A percentile compares a stretch with the other conserved stretches of the same genome.
Conservation (phyloP, 2,888 invertebrate species). For the Campoplex nolae region DNA sequence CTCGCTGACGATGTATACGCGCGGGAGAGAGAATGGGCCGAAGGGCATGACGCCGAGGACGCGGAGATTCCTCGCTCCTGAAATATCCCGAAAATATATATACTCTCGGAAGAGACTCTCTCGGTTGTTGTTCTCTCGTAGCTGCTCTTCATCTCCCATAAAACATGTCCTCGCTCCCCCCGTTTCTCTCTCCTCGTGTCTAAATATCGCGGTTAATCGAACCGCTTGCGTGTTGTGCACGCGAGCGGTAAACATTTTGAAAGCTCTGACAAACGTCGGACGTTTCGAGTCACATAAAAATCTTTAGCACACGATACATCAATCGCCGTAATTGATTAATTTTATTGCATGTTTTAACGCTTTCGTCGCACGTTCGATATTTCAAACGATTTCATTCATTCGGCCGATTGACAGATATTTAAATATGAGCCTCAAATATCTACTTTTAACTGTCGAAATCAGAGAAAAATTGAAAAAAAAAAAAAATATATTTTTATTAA, state of each 20-base stretch:
- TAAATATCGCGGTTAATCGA: slow-evolving; percentile 67
- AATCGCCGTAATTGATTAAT: not conserved
- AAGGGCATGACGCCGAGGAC: slow-evolving; percentile 52
- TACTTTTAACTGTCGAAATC: too few relatives aligned
- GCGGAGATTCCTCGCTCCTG: slow-evolving; percentile 60
- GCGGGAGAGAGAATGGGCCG: not conserved
- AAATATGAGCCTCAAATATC: not conserved
- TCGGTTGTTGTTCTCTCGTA: slow-evolving; percentile 9
- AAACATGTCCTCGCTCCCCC: slow-evolving; percentile 39
- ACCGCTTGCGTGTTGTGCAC: slow-evolving; percentile 26
- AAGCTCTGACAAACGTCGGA: slow-evolving; percentile 13
- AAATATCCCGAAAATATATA: slow-evolving; percentile 51
- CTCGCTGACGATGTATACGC: slow-evolving; percentile 25
- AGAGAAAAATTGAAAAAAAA: too few relatives aligned
- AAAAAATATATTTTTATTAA: not conserved
- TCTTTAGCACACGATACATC: not conserved
- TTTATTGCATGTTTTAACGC: not conserved
- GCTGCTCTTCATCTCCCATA: slow-evolving; percentile 20
- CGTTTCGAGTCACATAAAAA: not conserved
- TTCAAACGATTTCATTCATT: not conserved
- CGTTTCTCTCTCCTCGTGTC: slow-evolving; percentile 48
- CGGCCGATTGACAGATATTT: not conserved
- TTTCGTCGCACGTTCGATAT: not conserved
- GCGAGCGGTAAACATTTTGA: slow-evolving; percentile 58
- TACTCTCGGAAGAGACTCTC: slow-evolving; percentile 16